Conservation (phyloP, 2,888 invertebrate genomes). For the Conistra vaccinii region DNA sequence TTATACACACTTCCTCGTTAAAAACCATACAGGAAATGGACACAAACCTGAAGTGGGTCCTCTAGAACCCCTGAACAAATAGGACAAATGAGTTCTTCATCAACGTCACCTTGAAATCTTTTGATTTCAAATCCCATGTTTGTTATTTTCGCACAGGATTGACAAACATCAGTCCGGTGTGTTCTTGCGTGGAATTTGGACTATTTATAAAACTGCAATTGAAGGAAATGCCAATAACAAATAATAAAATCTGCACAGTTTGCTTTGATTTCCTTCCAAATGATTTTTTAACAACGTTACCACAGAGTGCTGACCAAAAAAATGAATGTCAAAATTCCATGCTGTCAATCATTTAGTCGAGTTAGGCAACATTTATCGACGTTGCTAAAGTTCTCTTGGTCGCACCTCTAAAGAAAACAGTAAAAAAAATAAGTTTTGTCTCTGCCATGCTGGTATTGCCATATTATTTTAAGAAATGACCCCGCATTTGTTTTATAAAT, state of each 20-base stretch:
- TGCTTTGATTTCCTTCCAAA: conserved; percentile 57
- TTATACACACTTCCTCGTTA: conserved; percentile 27
- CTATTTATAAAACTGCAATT: conserved; percentile 68
- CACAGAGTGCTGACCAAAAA: conserved; percentile 45
- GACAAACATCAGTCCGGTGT: conserved; percentile 74
- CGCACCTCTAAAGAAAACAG: accelerated
- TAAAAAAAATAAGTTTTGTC: conserved; percentile 13
- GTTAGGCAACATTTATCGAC: background rate
- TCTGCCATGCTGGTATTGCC: conserved; percentile 14
- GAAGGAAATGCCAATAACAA: conserved; percentile 74
- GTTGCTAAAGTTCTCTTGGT: too few species aligned
- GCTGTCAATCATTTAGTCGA: conserved; percentile 53
- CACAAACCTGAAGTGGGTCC: conserved; percentile 97
- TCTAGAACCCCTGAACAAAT: conserved; percentile 99
- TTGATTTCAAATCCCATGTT: conserved; percentile 98
- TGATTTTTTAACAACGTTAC: conserved; percentile 34
- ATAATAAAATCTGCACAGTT: conserved; percentile 63
- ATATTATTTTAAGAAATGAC: background rate
- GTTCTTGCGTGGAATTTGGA: conserved; percentile 55
- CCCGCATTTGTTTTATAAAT: background rate
- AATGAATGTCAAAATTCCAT: conserved; percentile 30
- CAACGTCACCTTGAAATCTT: conserved; percentile 98
- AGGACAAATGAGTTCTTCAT: conserved; percentile 98
- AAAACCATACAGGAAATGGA: conserved; percentile 24
- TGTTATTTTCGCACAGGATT: conserved; percentile 72